Base-by-base conservation (phyloP, 1,140 invertebrate species). In the Limonius californicus region DNA sequence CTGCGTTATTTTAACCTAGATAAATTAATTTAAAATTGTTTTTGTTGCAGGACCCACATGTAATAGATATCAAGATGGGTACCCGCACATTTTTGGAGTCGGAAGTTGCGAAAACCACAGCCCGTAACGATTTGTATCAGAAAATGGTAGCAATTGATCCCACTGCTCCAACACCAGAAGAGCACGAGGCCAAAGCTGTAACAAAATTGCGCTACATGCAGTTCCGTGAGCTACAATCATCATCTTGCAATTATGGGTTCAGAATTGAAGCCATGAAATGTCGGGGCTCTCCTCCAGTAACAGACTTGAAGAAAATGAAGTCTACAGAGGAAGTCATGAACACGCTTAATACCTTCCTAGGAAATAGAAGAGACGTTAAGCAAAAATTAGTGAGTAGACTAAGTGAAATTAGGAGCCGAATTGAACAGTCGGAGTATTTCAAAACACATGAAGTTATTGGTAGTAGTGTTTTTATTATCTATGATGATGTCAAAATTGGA, bases 61-160 rank as follows among this genome's bases (percentile, higher is more conserved):
- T 96, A 0, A 94, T 96, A 85, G 94, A 96, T 74, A 90, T 96
- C 39, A 96, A 96, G 81, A 91, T 96, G 83, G 94, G 94, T 12
- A 90, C 88, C 0, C 82, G 92, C 60, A 98, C 95, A 8, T 98
- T 98, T 74, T 81, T 97, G 3, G 95, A 98, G 77, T 89, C 89
- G 0, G 95, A 98, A 83, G 95, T 97, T 0, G 87, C 87, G 68
- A 97, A 97, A 70, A 85, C 83, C 7, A 84, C 81, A 2, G 87
- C 90, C 11, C 81, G 94, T 54, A 68, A 81, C 1, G 92, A 95
- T 78, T 80, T 95, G 0, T 95, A 94, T 72, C 84, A 90, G 66
- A 95, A 95, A 81, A 98, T 98, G 95, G 84, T 97, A n/a, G 86
- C 91, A 9, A 85, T 98, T 8, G 94, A 97, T 75, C 88, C 90